Evolutionary conservation across 2,113 vertebrate species (phyloP).

Genomic region (Myrmophylax atrothorax): DNA sequence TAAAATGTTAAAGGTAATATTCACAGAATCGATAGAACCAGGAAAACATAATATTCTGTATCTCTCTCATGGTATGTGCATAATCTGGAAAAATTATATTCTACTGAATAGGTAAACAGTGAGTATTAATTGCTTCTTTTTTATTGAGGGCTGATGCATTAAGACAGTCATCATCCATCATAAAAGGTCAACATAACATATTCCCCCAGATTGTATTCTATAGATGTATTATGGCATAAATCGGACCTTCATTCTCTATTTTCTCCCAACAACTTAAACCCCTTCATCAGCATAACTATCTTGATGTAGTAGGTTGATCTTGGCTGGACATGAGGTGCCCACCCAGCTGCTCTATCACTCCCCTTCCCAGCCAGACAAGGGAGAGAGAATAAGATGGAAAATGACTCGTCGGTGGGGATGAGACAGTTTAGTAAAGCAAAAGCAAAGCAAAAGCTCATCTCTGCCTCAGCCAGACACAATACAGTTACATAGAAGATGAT

Average conservation of each 20-base stretch:
- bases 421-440: too few species aligned
- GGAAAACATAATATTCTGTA: slow-evolving; percentile 45
- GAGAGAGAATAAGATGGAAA: too few species aligned
- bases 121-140: neutral
- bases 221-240: neutral
- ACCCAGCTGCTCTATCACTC: too few species aligned
- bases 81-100: neutral
- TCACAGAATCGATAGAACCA: neutral
- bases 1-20: slow-evolving; percentile 49
- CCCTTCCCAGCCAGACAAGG: too few species aligned
- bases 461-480: too few species aligned
- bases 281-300: neutral
- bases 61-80: neutral
- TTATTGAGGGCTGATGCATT: neutral
- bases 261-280: neutral
- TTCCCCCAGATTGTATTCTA: neutral
- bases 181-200: neutral
- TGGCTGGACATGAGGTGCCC: too few species aligned
- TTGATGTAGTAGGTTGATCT: neutral
- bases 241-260: neutral
- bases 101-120: neutral
- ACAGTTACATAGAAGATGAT: neutral
- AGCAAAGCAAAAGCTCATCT: too few species aligned
- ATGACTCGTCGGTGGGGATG: too few species aligned
- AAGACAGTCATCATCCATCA: neutral